These are phyloP conservation scores for Chamaetylas fuelleborni DNA, from an alignment of 2,113 vertebrate species.

Conservation along the genomic window DNA sequence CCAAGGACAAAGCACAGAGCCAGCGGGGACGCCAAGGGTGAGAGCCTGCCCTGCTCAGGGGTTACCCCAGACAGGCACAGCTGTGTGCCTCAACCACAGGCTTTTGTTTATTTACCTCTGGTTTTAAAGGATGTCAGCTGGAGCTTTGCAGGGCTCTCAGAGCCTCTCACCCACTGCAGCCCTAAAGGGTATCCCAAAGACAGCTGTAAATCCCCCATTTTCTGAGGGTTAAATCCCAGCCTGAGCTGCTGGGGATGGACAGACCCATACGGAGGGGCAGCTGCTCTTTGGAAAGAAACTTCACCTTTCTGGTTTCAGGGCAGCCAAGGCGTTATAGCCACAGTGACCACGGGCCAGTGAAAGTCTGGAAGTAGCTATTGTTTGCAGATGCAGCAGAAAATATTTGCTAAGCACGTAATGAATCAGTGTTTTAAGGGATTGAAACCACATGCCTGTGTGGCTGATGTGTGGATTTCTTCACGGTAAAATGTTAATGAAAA, in stretches of 20 bases:
- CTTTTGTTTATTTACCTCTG: background rate
- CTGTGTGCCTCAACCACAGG: background rate
- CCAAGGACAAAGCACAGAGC: constrained; percentile 9
- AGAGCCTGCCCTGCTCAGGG: background rate
- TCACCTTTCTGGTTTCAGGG: background rate
- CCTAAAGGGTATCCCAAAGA: background rate
- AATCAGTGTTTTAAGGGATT: constrained; percentile 48
- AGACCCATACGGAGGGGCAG: background rate
- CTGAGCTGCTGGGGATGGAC: background rate
- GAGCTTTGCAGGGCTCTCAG: background rate
- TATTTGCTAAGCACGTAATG: constrained; percentile 51
- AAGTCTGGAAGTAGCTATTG: constrained; percentile 49
- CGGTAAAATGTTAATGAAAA: constrained; percentile 47
- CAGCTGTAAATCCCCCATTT: background rate
- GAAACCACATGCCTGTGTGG: constrained; percentile 52
- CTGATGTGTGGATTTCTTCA: constrained; percentile 32
- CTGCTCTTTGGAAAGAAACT: background rate
- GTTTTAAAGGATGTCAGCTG: background rate
- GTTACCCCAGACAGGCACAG: background rate
- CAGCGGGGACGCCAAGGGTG: background rate
- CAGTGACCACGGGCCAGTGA: background rate
- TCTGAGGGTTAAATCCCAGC: background rate
- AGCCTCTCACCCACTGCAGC: background rate
- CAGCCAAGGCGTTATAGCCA: background rate
- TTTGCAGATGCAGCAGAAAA: constrained; percentile 51